A percentile compares a stretch with the other conserved stretches of the same genome.
phyloP scores from a whole-genome alignment of 1,140 invertebrate genomes.

The Aphelenchoides besseyi region DNA sequence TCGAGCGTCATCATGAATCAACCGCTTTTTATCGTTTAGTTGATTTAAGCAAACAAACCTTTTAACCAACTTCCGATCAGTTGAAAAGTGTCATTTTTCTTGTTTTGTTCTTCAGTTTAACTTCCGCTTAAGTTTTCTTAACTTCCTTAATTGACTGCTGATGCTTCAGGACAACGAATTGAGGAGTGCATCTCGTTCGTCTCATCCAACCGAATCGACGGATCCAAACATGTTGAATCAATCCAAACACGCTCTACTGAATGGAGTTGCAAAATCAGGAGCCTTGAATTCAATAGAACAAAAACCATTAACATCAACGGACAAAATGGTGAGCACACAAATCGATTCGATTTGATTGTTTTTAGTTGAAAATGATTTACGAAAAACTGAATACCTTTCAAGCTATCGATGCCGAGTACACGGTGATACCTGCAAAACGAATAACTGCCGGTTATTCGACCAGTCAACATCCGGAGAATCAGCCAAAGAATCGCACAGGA shows the following conservation, averaged over 20 bases:
- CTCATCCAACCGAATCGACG: not conserved
- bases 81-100: too few relatives aligned
- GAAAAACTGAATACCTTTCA: constrained; percentile 28
- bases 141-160: too few relatives aligned
- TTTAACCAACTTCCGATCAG: too few relatives aligned
- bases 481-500: constrained; percentile 61
- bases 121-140: too few relatives aligned
- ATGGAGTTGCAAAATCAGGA: constrained; percentile 22
- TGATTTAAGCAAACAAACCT: too few relatives aligned
- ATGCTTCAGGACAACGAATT: too few relatives aligned
- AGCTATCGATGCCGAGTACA: constrained; percentile 35
- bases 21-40: too few relatives aligned
- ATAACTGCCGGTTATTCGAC: constrained; percentile 52
- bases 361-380: constrained; percentile 22
- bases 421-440: constrained; percentile 47
- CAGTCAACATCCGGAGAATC: constrained; percentile 44
- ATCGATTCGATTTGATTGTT: constrained; percentile 10
- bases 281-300: not conserved
- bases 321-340: constrained; percentile 11
- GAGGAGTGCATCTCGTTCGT: not conserved
- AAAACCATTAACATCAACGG: constrained; percentile 5
- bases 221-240: not conserved
- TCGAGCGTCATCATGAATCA: too few relatives aligned
- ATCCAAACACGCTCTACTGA: constrained; percentile 29
- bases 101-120: too few relatives aligned